These are phyloP conservation scores for Spodoptera littoralis DNA, from an alignment of 2,888 invertebrate species.

Conservation along the genomic window DNA sequence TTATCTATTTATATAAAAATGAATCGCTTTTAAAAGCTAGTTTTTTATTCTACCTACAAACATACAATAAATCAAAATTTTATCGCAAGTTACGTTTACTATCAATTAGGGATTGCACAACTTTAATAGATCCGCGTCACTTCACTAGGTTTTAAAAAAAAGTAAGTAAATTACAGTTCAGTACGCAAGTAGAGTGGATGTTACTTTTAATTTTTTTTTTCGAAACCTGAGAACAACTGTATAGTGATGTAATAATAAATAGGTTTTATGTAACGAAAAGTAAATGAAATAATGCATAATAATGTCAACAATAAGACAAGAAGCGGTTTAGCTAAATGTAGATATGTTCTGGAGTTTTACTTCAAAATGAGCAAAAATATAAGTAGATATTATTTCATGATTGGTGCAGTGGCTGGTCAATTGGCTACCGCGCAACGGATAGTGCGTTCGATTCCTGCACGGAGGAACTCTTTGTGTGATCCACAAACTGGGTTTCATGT, in stretches of 20 bases:
- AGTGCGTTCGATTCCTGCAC: no score
- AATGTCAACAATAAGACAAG: neutral
- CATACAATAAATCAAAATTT: conserved; percentile 10
- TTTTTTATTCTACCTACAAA: neutral
- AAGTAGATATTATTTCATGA: no score
- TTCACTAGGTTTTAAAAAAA: conserved; percentile 36
- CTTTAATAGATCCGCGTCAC: conserved; percentile 27
- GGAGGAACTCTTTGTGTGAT: no score
- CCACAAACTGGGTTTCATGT: no score
- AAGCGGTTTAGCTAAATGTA: no score
- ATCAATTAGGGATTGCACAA: conserved; percentile 49
- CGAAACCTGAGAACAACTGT: conserved; percentile 27
- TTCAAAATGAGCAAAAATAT: no score
- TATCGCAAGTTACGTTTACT: conserved; percentile 15
- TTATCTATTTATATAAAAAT: no score
- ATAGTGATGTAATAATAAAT: conserved; percentile 37
- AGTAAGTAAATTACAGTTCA: conserved; percentile 32
- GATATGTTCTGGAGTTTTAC: no score
- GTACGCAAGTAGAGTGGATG: conserved; percentile 49
- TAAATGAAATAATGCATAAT: neutral
- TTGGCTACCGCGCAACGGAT: no score
- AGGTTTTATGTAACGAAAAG: conserved; percentile 27
- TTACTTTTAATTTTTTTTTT: conserved; percentile 28
- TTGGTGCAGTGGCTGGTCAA: no score
- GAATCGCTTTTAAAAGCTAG: no score